phyloP scores from a whole-genome alignment of 2,113 vertebrate genomes.

The Procapra przewalskii region DNA sequence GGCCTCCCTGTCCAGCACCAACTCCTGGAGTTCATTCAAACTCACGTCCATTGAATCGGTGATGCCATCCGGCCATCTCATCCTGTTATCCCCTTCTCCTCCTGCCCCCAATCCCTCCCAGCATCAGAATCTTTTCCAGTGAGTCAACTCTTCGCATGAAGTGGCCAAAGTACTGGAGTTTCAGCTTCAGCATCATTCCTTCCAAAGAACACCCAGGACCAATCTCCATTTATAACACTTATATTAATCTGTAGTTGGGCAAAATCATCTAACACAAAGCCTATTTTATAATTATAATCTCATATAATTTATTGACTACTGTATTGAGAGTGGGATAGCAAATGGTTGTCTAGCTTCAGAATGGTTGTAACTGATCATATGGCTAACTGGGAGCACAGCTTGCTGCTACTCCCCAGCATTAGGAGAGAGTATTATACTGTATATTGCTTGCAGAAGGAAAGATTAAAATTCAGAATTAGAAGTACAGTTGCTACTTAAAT shows the following conservation, averaged over 20 bases:
- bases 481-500: neutral
- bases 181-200: no score
- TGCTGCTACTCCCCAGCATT: neutral
- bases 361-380: neutral
- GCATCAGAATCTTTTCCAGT: no score
- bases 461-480: neutral
- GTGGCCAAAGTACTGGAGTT: no score
- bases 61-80: no score
- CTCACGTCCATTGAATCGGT: accelerated
- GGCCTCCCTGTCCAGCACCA: no score
- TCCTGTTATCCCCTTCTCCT: no score
- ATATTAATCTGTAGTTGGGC: neutral
- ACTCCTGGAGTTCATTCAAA: no score
- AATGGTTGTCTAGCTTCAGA: neutral
- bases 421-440: neutral
- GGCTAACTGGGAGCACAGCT: neutral
- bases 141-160: accelerated
- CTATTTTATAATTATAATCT: neutral
- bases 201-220: no score
- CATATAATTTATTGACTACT: neutral
- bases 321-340: neutral
- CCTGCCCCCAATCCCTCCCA: no score
- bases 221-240: neutral
- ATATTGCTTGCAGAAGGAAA: neutral
- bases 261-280: neutral